Percentiles rank a stretch among this genome's conserved stretches.
Conservation (phyloP, 2,888 invertebrate species). For the Sinhomidia bicolor region DNA sequence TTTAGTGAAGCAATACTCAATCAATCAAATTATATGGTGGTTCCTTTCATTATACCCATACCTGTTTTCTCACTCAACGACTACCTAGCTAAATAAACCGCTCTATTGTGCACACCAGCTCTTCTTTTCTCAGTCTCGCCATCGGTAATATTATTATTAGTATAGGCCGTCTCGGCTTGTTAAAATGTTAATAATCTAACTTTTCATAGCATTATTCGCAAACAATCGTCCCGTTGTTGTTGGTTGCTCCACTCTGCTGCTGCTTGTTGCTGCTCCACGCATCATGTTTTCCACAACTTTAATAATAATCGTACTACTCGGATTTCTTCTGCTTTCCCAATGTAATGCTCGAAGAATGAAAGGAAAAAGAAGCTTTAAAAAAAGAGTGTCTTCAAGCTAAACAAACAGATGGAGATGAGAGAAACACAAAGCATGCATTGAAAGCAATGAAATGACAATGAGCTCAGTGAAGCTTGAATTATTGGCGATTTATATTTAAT, state of each 20-base stretch:
- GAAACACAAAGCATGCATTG: neutral
- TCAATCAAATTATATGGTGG: conserved; percentile 58
- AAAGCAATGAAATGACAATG: neutral
- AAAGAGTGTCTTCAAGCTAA: neutral
- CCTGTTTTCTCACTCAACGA: conserved; percentile 46
- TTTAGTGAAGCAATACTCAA: conserved; percentile 41
- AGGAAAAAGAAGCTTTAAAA: neutral
- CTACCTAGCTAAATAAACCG: conserved; percentile 36
- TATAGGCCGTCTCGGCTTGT: neutral
- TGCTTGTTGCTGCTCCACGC: too few relatives aligned
- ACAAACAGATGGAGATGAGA: neutral
- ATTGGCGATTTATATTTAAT: conserved; percentile 64
- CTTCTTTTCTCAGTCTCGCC: neutral
- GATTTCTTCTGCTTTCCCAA: neutral
- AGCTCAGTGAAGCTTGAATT: conserved; percentile 45
- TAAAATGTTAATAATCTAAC: neutral
- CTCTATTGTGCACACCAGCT: neutral
- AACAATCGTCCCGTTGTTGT: neutral
- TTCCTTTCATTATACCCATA: conserved; percentile 47
- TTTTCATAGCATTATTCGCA: neutral
- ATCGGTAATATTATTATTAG: conserved; percentile 18
- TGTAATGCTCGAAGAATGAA: neutral
- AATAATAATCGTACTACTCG: neutral
- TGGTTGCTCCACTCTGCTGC: neutral
- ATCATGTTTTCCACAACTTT: neutral